These are phyloP conservation scores for Rhaphigaster nebulosa DNA, from an alignment of 2,888 invertebrate genomes.

Conservation along the genomic window DNA sequence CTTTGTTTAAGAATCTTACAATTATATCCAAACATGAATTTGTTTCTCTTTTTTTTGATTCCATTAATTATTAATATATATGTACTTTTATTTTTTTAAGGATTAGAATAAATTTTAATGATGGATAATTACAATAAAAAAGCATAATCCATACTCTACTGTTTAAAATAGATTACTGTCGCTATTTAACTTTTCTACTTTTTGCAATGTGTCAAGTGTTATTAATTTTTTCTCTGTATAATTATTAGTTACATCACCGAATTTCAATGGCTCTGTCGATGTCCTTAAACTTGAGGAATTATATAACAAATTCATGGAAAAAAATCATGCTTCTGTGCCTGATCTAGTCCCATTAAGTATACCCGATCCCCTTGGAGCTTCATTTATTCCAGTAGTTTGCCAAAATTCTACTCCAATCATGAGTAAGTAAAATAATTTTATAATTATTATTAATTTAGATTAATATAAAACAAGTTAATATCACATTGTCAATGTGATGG, in stretches of 20 bases:
- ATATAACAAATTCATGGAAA: constrained; percentile 62
- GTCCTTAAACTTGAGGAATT: constrained; percentile 63
- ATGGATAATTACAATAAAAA: background rate
- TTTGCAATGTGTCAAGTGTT: background rate
- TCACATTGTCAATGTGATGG: background rate
- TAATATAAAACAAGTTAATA: too few species aligned
- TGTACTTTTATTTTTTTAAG: too few species aligned
- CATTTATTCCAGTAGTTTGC: constrained; percentile 69
- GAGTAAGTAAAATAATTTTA: constrained; percentile 64
- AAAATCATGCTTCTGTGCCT: constrained; percentile 64
- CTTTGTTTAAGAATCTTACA: too few species aligned
- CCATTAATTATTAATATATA: too few species aligned
- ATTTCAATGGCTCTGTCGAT: constrained; percentile 63
- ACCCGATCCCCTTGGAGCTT: constrained; percentile 73
- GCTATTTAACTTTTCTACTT: background rate
- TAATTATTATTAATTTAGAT: too few species aligned
- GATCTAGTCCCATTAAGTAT: constrained; percentile 71
- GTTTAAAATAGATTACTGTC: background rate
- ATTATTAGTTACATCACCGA: constrained; percentile 62
- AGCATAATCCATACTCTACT: background rate
- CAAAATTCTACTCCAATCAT: background rate
- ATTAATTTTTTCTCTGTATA: constrained; percentile 23
- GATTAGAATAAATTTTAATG: background rate
- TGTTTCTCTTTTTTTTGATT: too few species aligned
- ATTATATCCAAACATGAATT: too few species aligned